phyloP scores from a whole-genome alignment of 2,888 invertebrate species.

The Masnerella sp. region DNA sequence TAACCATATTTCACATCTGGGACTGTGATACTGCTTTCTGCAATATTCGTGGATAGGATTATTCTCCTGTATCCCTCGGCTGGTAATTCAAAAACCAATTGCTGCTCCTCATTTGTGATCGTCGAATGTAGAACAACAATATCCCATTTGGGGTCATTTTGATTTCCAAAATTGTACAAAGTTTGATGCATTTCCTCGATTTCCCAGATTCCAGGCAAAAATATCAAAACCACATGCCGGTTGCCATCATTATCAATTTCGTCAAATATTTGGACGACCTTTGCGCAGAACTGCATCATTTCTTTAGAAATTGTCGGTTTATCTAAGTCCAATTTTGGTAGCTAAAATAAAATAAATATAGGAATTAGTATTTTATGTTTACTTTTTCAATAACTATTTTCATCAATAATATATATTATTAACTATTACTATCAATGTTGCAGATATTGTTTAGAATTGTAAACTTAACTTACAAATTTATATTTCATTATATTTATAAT shows the following conservation, averaged over 20 bases:
- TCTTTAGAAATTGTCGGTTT: constrained; percentile 82
- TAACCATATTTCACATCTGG: constrained; percentile 89
- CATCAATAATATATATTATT: constrained; percentile 43
- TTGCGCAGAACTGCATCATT: constrained; percentile 80
- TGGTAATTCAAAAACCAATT: constrained; percentile 81
- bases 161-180: constrained; percentile 65
- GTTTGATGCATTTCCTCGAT: constrained; percentile 83
- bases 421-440: too few relatives aligned
- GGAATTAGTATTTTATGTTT: too few relatives aligned
- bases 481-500: too few relatives aligned
- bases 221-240: constrained; percentile 87
- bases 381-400: too few relatives aligned
- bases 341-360: constrained; percentile 43
- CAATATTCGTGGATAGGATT: constrained; percentile 93
- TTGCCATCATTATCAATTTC: constrained; percentile 78
- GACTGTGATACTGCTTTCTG: constrained; percentile 95
- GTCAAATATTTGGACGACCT: constrained; percentile 83
- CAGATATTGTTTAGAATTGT: too few relatives aligned
- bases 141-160: constrained; percentile 78
- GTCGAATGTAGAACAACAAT: constrained; percentile 86
- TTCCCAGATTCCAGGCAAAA: constrained; percentile 92
- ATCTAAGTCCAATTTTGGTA: constrained; percentile 78
- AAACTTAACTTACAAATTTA: too few relatives aligned
- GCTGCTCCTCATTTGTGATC: constrained; percentile 88
- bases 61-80: constrained; percentile 86